These are phyloP conservation scores for Porphyrio hochstetteri DNA, from an alignment of 2,113 vertebrate species.

Conservation along the genomic window DNA sequence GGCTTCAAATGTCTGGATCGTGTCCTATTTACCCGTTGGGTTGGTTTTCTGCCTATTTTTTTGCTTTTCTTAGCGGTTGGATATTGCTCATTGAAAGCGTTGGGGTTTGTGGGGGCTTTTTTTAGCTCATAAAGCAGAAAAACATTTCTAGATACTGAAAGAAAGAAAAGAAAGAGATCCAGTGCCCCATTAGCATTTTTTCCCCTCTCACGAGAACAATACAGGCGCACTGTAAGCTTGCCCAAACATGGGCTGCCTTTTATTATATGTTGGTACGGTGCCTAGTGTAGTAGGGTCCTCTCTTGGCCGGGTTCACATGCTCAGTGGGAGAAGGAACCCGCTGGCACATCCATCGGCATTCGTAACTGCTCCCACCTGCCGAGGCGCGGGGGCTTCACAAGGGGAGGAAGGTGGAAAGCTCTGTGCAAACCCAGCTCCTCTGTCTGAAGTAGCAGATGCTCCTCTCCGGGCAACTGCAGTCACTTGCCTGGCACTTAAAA, in stretches of 20 bases:
- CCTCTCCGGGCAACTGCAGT: neutral
- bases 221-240: neutral
- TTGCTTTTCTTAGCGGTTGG: neutral
- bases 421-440: neutral
- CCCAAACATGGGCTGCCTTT: constrained; percentile 48
- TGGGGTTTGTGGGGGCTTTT: no score
- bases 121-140: neutral
- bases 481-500: neutral
- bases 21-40: neutral
- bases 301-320: neutral
- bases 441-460: constrained; percentile 13
- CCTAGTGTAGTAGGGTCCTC: neutral
- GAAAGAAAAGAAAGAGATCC: neutral
- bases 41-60: neutral
- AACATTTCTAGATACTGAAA: neutral
- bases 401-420: neutral
- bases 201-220: constrained; percentile 16
- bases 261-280: neutral
- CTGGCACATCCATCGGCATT: neutral
- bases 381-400: neutral
- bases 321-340: accelerated
- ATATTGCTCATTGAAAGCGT: neutral
- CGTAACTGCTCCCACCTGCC: neutral
- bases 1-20: neutral
- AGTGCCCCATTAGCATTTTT: neutral